Evolutionary conservation across 2,797 vertebrate genomes (phyloP).

Genomic region (Micrastur ruficollis): DNA sequence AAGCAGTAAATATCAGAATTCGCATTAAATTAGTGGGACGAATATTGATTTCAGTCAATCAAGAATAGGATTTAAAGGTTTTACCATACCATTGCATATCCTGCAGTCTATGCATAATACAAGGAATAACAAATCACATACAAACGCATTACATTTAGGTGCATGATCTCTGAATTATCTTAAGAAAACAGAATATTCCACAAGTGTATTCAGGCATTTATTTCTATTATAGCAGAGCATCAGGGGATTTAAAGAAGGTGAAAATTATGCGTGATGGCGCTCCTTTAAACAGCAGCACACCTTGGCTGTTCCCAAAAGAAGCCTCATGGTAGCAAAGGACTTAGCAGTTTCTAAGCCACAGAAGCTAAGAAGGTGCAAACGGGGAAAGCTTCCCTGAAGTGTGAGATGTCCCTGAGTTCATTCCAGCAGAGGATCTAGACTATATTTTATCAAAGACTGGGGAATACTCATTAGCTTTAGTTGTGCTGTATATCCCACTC

Average conservation of each 20-base stretch:
- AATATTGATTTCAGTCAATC: neutral
- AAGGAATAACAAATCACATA: neutral
- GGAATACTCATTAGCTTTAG: neutral
- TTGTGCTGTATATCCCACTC: neutral
- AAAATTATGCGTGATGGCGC: neutral
- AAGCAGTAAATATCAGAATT: neutral
- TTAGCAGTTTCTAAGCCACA: neutral
- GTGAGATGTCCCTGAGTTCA: neutral
- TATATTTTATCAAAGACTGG: neutral
- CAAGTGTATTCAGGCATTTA: neutral
- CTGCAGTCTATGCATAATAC: neutral
- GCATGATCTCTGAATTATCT: neutral
- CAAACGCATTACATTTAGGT: neutral
- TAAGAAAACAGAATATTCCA: neutral
- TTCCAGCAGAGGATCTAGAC: neutral
- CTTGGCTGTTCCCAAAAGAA: neutral
- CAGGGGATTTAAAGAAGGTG: neutral
- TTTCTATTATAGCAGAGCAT: neutral
- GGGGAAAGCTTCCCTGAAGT: neutral
- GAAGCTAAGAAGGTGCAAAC: neutral
- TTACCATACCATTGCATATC: neutral
- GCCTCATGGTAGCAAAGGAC: neutral
- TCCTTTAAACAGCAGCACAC: neutral
- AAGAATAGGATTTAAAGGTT: neutral
- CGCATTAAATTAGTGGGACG: neutral